Conservation (phyloP, 2,797 vertebrate genomes). For the Lepilemur ruficaudatus region DNA sequence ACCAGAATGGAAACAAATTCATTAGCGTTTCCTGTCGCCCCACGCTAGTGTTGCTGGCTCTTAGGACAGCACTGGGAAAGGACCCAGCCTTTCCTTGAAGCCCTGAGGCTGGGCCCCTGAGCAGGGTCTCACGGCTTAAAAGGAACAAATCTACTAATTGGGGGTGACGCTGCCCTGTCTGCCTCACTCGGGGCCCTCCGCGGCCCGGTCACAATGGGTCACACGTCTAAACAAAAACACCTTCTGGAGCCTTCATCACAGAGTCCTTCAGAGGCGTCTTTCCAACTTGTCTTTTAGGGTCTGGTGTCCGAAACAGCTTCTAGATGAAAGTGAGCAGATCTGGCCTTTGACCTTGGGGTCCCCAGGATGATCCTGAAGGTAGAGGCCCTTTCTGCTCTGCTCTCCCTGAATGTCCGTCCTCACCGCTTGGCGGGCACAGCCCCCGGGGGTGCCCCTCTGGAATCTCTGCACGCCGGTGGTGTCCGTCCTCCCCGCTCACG, state of each 20-base stretch:
- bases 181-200: not conserved
- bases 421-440: rapidly evolving
- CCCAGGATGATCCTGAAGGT: rapidly evolving
- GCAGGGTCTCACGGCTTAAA: not conserved
- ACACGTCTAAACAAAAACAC: not conserved
- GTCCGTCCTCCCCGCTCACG: rapidly evolving
- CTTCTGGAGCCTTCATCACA: rapidly evolving
- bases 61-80: not conserved
- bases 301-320: not conserved
- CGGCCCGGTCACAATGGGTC: not conserved
- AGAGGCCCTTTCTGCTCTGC: not conserved
- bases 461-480: too few relatives aligned
- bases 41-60: not conserved
- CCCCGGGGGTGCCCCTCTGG: rapidly evolving
- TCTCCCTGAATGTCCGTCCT: not conserved
- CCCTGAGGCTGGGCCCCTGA: too few relatives aligned
- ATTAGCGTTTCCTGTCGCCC: not conserved
- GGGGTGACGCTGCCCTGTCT: not conserved
- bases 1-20: not conserved
- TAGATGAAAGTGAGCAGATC: not conserved
- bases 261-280: not conserved
- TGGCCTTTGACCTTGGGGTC: not conserved
- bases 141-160: too few relatives aligned
- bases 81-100: not conserved
- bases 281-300: not conserved